Evolutionary conservation across 2,888 invertebrate genomes (phyloP).

Genomic region (Muschampia plurimacula): DNA sequence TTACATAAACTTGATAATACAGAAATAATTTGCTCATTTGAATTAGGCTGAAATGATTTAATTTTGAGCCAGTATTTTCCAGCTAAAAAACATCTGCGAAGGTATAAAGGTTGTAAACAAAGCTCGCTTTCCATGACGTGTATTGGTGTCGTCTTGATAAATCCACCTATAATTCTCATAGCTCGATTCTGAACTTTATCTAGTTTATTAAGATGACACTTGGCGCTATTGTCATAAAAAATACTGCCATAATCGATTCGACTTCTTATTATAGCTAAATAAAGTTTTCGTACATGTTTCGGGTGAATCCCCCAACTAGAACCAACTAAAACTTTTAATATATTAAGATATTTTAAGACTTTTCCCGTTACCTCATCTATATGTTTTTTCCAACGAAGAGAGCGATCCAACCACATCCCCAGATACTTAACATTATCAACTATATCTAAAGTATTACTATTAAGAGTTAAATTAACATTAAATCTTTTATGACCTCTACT

Average conservation of each 20-base stretch:
- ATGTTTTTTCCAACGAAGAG: constrained; percentile 48
- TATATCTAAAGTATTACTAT: constrained; percentile 17
- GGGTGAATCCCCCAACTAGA: constrained; percentile 50
- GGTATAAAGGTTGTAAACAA: constrained; percentile 7
- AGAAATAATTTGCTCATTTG: not conserved
- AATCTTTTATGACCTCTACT: constrained; percentile 37
- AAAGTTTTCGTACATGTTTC: constrained; percentile 47
- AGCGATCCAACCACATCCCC: constrained; percentile 48
- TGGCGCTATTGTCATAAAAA: constrained; percentile 29
- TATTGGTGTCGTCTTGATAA: constrained; percentile 32
- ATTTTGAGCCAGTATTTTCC: constrained; percentile 24
- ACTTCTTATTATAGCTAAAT: constrained; percentile 46
- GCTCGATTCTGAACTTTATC: constrained; percentile 35
- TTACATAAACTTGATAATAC: not conserved
- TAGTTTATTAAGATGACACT: constrained; percentile 16
- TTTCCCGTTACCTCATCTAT: constrained; percentile 46
- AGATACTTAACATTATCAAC: constrained; percentile 47
- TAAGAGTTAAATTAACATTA: constrained; percentile 31
- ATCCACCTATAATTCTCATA: constrained; percentile 24
- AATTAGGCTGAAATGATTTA: constrained; percentile 4
- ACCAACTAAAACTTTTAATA: constrained; percentile 48
- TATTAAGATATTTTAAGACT: constrained; percentile 44
- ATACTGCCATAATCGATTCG: constrained; percentile 45
- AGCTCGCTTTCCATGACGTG: constrained; percentile 36
- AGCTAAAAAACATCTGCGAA: constrained; percentile 27